Conservation (phyloP, 2,797 vertebrate genomes). For the Rhinichthys osculus region DNA sequence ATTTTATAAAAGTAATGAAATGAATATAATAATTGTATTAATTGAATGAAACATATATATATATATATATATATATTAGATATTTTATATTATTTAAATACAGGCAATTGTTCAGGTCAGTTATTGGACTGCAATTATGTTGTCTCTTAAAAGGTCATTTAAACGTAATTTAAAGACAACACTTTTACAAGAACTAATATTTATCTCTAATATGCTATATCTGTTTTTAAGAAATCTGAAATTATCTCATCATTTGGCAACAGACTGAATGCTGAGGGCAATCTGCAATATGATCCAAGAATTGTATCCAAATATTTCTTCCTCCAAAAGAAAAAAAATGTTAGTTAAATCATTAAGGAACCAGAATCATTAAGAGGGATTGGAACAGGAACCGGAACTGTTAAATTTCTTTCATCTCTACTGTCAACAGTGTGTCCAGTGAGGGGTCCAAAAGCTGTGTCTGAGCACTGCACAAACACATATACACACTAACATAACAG, state of each 20-base stretch:
- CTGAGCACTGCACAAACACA: slow-evolving; percentile 42
- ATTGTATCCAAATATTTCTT: slow-evolving; percentile 16
- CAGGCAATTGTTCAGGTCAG: not conserved
- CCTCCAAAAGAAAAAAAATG: not conserved
- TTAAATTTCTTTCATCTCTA: slow-evolving; percentile 14
- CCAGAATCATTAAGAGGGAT: slow-evolving; percentile 8
- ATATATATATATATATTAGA: not conserved
- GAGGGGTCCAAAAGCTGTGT: slow-evolving; percentile 52
- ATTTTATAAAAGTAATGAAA: not conserved
- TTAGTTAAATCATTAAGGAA: slow-evolving; percentile 16
- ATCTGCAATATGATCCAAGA: not conserved
- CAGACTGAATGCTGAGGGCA: not conserved
- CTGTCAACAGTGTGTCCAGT: slow-evolving; percentile 42
- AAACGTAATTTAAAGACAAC: not conserved
- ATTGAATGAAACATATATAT: not conserved
- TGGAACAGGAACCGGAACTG: slow-evolving; percentile 7
- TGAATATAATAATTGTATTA: not conserved
- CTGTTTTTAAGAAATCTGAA: not conserved
- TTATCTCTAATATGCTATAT: not conserved
- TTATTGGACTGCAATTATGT: not conserved
- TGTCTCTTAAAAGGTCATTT: not conserved
- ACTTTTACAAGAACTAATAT: not conserved
- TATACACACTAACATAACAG: slow-evolving; percentile 42
- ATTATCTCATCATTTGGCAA: not conserved
- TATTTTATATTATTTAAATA: not conserved